Evolutionary conservation across 2,888 invertebrate species (phyloP), one percentile per base, ranked within the genome.

Genomic region (Microchrysa polita): DNA sequence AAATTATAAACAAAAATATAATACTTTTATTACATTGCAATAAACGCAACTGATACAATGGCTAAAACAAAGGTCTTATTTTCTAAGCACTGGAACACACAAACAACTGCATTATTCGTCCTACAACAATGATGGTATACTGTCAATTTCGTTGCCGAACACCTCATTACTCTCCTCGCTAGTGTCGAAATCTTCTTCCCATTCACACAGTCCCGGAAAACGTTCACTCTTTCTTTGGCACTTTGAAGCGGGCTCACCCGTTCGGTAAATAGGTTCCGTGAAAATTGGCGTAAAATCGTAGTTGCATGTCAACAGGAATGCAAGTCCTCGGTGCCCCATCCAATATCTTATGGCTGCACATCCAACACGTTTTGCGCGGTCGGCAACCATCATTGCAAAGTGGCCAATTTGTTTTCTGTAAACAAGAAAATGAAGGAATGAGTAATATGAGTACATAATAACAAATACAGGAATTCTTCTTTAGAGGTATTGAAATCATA

Each of bases 331-430:
- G 1, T 69, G 60, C 9, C 74, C 73, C 5, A 77, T 48, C 9
- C 77, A 74, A 73, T 79, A 83, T 14, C 80, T 78, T 2, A 83
- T 79, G 1, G 80, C 81, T 7, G 83, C 82, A 77, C 84, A 84
- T 7, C 84, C 84, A 10, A 84, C 81, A 23, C 81, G 80, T 73
- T 81, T 82, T 0, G 80, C 82, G 0, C 81, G 80, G 79, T 84
- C 84, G 16, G 80, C 78, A 0, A 83, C 82, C 67, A 84, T 77
- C 71, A 81, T 72, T 0, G 83, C 83, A 22, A 84, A 84, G 60
- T 84, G 84, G 1, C 83, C 84, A 40, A 84, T 83, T 72, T 81
- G 80, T 74, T 82, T 84, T 7, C 84, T 83, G 73, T 20, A 60
- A 34, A 34, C 2, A 34, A 34, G 7, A 34, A 34, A 34, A 34